Base-by-base conservation (phyloP, 2,888 invertebrate genomes). In the Coecobrya sp. region DNA sequence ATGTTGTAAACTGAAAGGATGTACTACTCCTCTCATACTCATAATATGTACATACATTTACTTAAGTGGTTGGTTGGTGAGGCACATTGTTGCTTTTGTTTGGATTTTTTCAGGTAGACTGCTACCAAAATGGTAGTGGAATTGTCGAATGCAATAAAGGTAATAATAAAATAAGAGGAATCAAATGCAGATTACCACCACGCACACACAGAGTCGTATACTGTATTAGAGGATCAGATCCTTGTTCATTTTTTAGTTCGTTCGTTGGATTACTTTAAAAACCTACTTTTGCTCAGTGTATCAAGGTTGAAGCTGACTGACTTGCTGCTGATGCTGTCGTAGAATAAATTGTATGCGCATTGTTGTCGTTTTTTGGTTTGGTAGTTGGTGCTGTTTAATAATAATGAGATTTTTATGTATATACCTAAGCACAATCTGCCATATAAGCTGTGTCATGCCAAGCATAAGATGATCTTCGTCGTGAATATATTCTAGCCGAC, bases 241-340 rank as follows among this genome's bases (percentile, higher is more conserved):
- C 92, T 92, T 92, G 92, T 92, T 92, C 65, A 88, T 65, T 86
- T 86, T 76, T 65, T 62, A 65, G 85, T 22, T 82, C 65, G 70
- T 82, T 87, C 25, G 82, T 92, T 92, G 92, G 92, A 92, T 92
- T 92, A 92, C 92, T 92, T 92, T 92, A 92, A 92, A 92, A 88
- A 92, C 92, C 88, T 88, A 87, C 88, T 92, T 91, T 92, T 91
- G 86, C 87, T 79, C 55, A 87, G 87, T 91, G 79, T 86, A 91
- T 91, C 91, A 91, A 91, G 91, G 91, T 91, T 89, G 79, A 79
- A 52, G 89, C 79, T 27, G 73, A 86, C 86, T 70, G 25, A 82
- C 82, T 82, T 82, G 82, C 82, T 82, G 82, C 82, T 79, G 79
- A 62, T 82, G 82, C 82, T 82, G 82, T 62, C 52, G 79, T 52